Conservation (phyloP, 2,888 invertebrate genomes). For the Xestobium rufovillosum region DNA sequence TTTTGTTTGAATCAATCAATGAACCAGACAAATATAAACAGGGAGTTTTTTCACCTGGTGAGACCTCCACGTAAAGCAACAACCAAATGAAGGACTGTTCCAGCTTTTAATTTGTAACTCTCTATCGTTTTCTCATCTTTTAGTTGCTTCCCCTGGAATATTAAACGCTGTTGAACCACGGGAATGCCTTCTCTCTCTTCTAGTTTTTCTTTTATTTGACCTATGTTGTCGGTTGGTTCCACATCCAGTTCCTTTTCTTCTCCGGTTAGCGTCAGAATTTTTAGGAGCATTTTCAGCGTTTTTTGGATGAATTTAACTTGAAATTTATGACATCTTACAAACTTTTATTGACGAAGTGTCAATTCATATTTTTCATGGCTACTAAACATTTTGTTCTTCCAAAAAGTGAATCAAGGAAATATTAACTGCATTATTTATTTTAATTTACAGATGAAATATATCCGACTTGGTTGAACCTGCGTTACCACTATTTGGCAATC, state of each 20-base stretch:
- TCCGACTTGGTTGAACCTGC: slow-evolving; percentile 68
- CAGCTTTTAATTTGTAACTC: slow-evolving; percentile 37
- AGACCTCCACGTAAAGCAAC: slow-evolving; percentile 39
- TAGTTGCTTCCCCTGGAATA: slow-evolving; percentile 39
- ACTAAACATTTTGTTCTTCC: slow-evolving; percentile 3
- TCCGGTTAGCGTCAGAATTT: slow-evolving; percentile 39
- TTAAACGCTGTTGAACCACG: slow-evolving; percentile 37
- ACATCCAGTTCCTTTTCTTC: slow-evolving; percentile 38
- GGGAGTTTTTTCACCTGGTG: no score
- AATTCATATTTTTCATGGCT: slow-evolving; percentile 16
- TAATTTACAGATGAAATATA: slow-evolving; percentile 58
- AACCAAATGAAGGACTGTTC: slow-evolving; percentile 37
- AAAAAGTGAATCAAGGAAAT: no score
- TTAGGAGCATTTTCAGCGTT: slow-evolving; percentile 33
- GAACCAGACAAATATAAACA: no score
- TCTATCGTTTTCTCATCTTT: slow-evolving; percentile 37
- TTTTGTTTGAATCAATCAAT: no score
- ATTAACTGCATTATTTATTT: slow-evolving; percentile 11
- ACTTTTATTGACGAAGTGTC: slow-evolving; percentile 8
- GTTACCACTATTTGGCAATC: slow-evolving; percentile 68
- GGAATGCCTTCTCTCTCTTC: slow-evolving; percentile 41
- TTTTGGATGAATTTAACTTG: no score
- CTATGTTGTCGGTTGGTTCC: slow-evolving; percentile 36
- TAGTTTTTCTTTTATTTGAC: slow-evolving; percentile 37
- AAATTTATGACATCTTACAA: slow-evolving; percentile 9